phyloP scores from a whole-genome alignment of 2,113 vertebrate genomes.

The Dromiciops gliroides region DNA sequence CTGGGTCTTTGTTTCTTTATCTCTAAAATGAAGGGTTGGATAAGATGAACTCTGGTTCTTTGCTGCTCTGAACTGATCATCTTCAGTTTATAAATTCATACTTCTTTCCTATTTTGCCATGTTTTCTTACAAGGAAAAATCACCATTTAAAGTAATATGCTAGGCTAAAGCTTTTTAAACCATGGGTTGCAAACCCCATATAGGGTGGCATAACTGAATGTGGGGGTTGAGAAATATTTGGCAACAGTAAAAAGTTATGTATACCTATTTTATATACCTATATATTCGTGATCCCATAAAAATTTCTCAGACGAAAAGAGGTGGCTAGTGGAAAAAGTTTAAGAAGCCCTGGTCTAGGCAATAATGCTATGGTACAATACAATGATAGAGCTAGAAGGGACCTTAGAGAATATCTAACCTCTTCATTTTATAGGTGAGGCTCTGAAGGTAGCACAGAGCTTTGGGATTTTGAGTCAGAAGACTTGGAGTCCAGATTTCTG shows the following conservation, averaged over 20 bases:
- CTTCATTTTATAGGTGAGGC: not conserved
- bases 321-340: too few species aligned
- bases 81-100: not conserved
- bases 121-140: not conserved
- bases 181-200: too few species aligned
- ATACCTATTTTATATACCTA: too few species aligned
- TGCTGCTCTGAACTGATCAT: not conserved
- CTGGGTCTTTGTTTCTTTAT: not conserved
- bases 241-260: too few species aligned
- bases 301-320: too few species aligned
- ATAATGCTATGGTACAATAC: not conserved
- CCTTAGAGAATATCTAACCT: not conserved
- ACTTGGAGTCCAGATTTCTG: not conserved
- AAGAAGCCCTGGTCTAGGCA: too few species aligned
- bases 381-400: not conserved
- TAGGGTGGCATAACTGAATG: too few species aligned
- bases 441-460: not conserved
- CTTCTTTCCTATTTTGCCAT: not conserved
- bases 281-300: too few species aligned
- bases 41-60: not conserved
- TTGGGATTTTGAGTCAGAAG: not conserved
- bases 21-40: not conserved
- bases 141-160: not conserved
- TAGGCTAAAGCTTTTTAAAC: too few species aligned
- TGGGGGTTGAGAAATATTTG: too few species aligned